These are phyloP conservation scores for Furcifer pardalis DNA, from an alignment of 2,797 vertebrate genomes.

Conservation along the genomic window DNA sequence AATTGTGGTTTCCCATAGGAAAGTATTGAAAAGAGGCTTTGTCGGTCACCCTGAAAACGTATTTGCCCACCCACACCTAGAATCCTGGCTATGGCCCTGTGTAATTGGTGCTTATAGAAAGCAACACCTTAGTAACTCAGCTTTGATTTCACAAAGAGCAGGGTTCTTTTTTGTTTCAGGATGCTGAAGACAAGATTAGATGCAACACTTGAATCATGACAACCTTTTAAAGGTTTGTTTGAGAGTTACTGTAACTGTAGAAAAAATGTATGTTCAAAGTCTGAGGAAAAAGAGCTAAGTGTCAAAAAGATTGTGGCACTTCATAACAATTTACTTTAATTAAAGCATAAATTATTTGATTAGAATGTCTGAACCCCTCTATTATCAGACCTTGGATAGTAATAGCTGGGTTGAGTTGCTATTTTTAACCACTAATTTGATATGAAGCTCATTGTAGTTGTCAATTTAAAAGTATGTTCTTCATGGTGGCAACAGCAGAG, in stretches of 20 bases:
- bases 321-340: slow-evolving; percentile 48
- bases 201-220: neutral
- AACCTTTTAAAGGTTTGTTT: fast-evolving
- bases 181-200: no score
- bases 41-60: no score
- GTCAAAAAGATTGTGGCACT: slow-evolving; percentile 21
- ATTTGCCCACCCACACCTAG: no score
- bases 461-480: neutral
- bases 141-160: neutral
- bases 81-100: no score
- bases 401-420: slow-evolving; percentile 51
- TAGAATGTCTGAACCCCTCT: slow-evolving; percentile 45
- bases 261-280: slow-evolving; percentile 14
- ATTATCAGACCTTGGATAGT: slow-evolving; percentile 44
- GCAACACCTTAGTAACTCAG: neutral
- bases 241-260: neutral
- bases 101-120: neutral
- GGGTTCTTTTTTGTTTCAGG: neutral
- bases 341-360: slow-evolving; percentile 40
- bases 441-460: slow-evolving; percentile 39
- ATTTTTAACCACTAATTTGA: slow-evolving; percentile 42
- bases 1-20: no score
- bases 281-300: slow-evolving; percentile 46
- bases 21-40: no score
- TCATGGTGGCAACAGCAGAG: neutral